Base-by-base conservation (phyloP, 2,797 vertebrate species). In the Fundulus diaphanus region DNA sequence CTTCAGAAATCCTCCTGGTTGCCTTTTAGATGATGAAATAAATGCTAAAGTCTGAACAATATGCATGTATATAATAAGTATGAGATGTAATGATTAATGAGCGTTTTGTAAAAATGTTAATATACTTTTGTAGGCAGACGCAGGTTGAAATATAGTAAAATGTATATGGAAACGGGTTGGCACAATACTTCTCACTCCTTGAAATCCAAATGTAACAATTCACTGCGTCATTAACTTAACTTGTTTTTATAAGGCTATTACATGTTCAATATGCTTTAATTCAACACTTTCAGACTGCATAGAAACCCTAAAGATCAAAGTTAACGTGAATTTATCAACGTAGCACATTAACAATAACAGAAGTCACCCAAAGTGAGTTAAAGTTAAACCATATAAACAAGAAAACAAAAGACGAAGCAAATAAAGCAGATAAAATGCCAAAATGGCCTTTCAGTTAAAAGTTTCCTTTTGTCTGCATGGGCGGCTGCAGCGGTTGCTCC, bases 381-480 rank as follows among this genome's bases (percentile, higher is more conserved):
- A 3, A 24, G 3, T 63, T 63, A 31, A 31, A 57, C 15, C 0
- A 2, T 37, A 65, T 29, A 9, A 54, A 52, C 35, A 29, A 44
- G 0, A 54, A 63, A 42, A 40, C 37, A 27, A n/a, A 9, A 0
- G 0, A 1, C 49, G 69, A 68, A 37, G 59, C 9, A 24, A 37
- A 63, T 3, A 24, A 8, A 7, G 56, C 13, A 48, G 3, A 57
- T 57, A 16, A 18, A 57, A 31, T 18, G 31, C 3, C 15, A 7
- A 20, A 12, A 1, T 13, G 15, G 44, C n/a, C 22, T 70, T 70
- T 56, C 15, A 16, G 35, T 54, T 40, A 20, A 70, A 70, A 40
- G 33, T 61, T 51, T n/a, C 49, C 68, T 68, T 77, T 72, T 68
- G 1, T 81, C 71, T 59, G 57, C 57, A 63, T 63, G 15, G 37